Evolutionary conservation across 2,797 vertebrate genomes (phyloP).

Genomic region (Lophius americanus): DNA sequence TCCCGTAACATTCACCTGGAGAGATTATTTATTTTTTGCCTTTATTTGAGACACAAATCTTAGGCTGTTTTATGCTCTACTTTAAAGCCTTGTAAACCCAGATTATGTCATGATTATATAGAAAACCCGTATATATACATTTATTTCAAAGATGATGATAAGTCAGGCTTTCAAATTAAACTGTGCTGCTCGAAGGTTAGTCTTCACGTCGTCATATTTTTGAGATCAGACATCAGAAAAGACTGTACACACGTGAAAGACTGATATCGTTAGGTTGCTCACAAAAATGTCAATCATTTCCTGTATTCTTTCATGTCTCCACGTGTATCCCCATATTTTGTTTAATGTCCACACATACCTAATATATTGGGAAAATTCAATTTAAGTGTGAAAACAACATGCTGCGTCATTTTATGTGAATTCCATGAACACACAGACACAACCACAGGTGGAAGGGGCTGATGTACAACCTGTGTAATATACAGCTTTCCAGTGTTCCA

Average conservation of each 20-base stretch:
- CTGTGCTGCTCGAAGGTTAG: background rate
- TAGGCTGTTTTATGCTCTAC: conserved; percentile 46
- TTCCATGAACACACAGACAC: background rate
- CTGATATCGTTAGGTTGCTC: background rate
- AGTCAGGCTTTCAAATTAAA: conserved; percentile 16
- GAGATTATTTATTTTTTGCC: conserved; percentile 28
- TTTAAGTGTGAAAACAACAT: conserved; percentile 1
- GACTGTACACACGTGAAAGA: background rate
- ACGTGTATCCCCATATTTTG: background rate
- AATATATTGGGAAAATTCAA: conserved; percentile 6
- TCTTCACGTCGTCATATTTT: conserved; percentile 14
- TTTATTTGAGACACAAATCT: conserved; percentile 42
- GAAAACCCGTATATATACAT: conserved; percentile 2
- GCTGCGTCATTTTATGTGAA: background rate
- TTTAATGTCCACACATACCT: conserved; percentile 2
- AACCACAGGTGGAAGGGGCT: no score
- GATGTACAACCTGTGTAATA: no score
- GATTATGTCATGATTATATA: conserved; percentile 44
- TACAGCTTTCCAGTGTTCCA: no score
- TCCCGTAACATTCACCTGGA: conserved; percentile 35
- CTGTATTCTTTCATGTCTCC: conserved; percentile 8
- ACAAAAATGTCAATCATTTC: background rate
- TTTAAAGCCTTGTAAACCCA: conserved; percentile 57
- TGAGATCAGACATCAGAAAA: conserved; percentile 13
- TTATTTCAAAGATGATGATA: conserved; percentile 35